Conservation (phyloP, 2,888 invertebrate genomes). For the Chironomus tentans region DNA sequence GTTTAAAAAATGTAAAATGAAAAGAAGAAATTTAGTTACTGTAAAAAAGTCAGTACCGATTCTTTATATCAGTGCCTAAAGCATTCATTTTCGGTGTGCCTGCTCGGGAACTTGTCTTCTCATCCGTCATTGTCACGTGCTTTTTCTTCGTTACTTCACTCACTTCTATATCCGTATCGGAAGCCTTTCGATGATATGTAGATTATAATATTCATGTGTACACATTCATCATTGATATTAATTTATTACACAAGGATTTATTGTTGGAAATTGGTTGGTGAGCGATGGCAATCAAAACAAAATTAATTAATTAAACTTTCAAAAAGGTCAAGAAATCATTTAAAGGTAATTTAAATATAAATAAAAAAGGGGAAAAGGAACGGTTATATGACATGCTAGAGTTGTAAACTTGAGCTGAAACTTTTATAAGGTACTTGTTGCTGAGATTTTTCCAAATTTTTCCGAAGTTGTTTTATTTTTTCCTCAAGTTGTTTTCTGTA, state of each 20-base stretch:
- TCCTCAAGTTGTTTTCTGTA: too few species aligned
- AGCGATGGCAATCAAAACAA: not conserved
- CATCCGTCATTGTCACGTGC: constrained; percentile 8
- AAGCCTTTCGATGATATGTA: constrained; percentile 34
- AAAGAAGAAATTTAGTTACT: not conserved
- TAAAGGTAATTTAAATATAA: too few species aligned
- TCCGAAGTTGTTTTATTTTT: too few species aligned
- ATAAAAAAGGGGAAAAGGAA: too few species aligned
- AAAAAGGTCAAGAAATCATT: too few species aligned
- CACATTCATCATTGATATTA: not conserved
- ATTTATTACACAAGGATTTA: not conserved
- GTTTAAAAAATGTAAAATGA: not conserved
- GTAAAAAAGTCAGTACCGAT: not conserved
- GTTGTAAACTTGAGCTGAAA: too few species aligned
- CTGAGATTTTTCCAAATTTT: too few species aligned
- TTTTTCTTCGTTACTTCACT: constrained; percentile 44
- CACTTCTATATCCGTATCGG: constrained; percentile 43
- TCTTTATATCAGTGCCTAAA: not conserved
- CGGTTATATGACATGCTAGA: too few species aligned
- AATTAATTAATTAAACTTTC: too few species aligned
- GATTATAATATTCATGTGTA: too few species aligned
- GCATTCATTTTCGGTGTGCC: not conserved
- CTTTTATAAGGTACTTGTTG: too few species aligned
- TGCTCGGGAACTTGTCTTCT: not conserved
- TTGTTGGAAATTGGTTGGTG: not conserved